A percentile compares a stretch with the other conserved stretches of the same genome.
Conservation (phyloP, 2,888 invertebrate species). For the Diloba caeruleocephala region DNA sequence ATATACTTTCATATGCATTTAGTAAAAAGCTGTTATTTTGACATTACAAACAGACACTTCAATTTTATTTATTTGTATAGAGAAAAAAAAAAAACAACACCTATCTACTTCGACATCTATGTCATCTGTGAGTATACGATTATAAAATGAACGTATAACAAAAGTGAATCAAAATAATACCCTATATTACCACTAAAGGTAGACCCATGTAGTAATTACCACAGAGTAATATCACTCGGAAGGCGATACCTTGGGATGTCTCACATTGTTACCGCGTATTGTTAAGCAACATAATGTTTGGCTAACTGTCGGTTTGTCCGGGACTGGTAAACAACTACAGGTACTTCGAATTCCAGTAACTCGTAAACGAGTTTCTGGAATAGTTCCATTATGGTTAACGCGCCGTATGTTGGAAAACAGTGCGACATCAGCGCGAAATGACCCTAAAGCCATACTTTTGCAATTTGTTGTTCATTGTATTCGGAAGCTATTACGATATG, state of each 20-base stretch:
- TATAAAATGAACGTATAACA: too few relatives aligned
- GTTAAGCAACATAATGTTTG: constrained; percentile 15
- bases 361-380: constrained; percentile 37
- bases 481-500: too few relatives aligned
- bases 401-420: constrained; percentile 5
- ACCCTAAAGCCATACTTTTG: constrained; percentile 5
- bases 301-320: constrained; percentile 30
- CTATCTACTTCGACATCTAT: too few relatives aligned
- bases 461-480: background rate
- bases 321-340: constrained; percentile 29
- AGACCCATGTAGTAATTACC: background rate
- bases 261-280: constrained; percentile 7
- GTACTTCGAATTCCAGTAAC: constrained; percentile 22
- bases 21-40: too few relatives aligned
- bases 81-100: too few relatives aligned
- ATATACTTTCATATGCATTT: too few relatives aligned
- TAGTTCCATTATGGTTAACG: constrained; percentile 7
- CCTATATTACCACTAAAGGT: too few relatives aligned
- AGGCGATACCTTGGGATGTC: constrained; percentile 11
- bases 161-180: too few relatives aligned
- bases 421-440: constrained; percentile 3
- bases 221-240: constrained; percentile 9
- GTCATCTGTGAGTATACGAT: too few relatives aligned
- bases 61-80: too few relatives aligned
- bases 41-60: too few relatives aligned